Evolutionary conservation across 2,797 vertebrate genomes (phyloP).

Genomic region (Tokudaia tokunoshimensis): DNA sequence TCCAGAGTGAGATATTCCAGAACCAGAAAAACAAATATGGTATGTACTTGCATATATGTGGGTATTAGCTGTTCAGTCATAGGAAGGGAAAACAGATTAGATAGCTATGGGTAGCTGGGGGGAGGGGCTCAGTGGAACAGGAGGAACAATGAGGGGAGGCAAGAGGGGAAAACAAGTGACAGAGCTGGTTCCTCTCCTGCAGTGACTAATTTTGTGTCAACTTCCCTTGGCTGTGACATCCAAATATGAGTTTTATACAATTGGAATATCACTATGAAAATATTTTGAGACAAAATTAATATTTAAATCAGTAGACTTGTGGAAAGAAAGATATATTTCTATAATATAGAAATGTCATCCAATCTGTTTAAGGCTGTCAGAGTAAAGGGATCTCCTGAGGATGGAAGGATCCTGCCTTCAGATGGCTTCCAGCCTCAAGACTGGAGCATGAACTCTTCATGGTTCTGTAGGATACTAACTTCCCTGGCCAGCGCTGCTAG

Average conservation of each 20-base stretch:
- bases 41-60: not conserved
- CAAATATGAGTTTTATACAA: not conserved
- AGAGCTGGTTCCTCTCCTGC: not conserved
- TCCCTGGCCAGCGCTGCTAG: not conserved
- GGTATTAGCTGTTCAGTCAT: not conserved
- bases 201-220: not conserved
- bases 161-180: not conserved
- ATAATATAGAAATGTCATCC: not conserved
- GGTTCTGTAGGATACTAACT: not conserved
- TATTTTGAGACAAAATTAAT: not conserved
- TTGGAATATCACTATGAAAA: not conserved
- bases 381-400: not conserved
- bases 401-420: not conserved
- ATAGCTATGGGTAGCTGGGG: not conserved
- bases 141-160: not conserved
- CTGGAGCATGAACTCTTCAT: not conserved
- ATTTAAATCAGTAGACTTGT: not conserved
- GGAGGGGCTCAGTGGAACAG: not conserved
- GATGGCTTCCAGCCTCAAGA: not conserved
- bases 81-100: not conserved
- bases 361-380: not conserved
- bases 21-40: not conserved
- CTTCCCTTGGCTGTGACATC: not conserved
- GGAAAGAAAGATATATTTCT: not conserved
- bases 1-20: not conserved